Base-by-base conservation (phyloP, 1,140 invertebrate genomes). In the Camponotus vicinus region DNA sequence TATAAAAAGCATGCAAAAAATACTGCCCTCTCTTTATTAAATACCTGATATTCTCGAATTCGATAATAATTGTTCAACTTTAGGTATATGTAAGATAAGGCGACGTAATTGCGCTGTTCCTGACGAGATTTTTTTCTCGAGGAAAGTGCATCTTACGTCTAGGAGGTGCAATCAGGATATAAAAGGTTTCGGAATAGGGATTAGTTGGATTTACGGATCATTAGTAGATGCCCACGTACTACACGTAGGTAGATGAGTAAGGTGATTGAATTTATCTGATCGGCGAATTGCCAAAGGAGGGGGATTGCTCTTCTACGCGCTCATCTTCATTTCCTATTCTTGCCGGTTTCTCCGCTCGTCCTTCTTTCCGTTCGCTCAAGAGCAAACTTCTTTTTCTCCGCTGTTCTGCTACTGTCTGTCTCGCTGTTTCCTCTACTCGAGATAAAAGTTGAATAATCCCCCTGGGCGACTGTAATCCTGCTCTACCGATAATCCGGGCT, bases 241-340 rank as follows among this genome's bases (percentile, higher is more conserved):
- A 75, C 90, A 91, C 89, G 87, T 92, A 91, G 91, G 93, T 89
- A 93, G 93, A 94, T 92, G 93, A 93, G 91, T 93, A 91, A 92
- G 92, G 92, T 93, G 94, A 94, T 94, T 94, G 92, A 92, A 94
- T 94, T 94, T 94, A 94, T 93, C 93, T 93, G 93, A 91, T 93
- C 91, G 86, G 86, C 91, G 90, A 90, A 94, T 93, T 92, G 92
- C 92, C 88, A 91, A 78, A 85, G 88, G 85, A 70, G 80, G 86
- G 80, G 86, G 89, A 88, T 88, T 76, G 64, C 69, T 37, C 34
- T 42, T 76, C 32, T 76, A 37, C 27, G 59, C 37, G n/a, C 59
- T 70, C 67, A 66, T 69, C 75, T 90, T 85, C 88, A 88, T 90
- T 90, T 88, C 71, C 88, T 85, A 85, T 90, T 90, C 88, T 88